Percentiles rank a stretch among this genome's conserved stretches.
Evolutionary conservation across 2,888 invertebrate genomes (phyloP).

Genomic region (Octonoba sinensis): DNA sequence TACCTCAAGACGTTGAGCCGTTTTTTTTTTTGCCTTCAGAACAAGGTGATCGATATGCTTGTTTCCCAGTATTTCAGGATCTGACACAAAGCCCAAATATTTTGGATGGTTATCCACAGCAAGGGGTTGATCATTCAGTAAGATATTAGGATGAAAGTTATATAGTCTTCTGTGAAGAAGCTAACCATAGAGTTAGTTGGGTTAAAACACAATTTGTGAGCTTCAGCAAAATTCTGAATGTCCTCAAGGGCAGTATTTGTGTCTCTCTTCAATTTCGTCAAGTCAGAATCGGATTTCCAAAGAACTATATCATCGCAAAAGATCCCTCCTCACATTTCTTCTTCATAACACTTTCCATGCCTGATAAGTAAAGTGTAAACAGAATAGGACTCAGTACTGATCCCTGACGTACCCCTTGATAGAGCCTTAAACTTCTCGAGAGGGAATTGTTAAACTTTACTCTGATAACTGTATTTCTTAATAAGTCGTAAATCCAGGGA

Average conservation of each 20-base stretch:
- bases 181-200: conserved; percentile 1
- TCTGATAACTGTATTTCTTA: background rate
- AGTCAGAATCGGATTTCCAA: background rate
- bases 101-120: background rate
- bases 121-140: background rate
- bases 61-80: background rate
- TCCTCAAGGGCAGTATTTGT: conserved; percentile 3
- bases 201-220: conserved; percentile 11
- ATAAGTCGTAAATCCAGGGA: conserved; percentile 16
- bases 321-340: background rate
- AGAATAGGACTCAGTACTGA: background rate
- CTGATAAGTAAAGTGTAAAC: background rate
- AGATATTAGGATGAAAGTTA: no score
- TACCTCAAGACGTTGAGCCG: no score
- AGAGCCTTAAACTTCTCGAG: background rate
- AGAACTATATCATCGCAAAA: conserved; percentile 7
- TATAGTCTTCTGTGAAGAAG: no score
- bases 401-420: background rate
- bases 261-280: background rate
- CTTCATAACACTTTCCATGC: background rate
- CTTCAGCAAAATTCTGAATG: conserved; percentile 1
- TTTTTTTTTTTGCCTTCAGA: no score
- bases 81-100: background rate
- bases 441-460: conserved; percentile 6
- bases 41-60: no score